These are phyloP conservation scores for Ctenopoma kingsleyae DNA, from an alignment of 2,797 vertebrate genomes.

Conservation along the genomic window DNA sequence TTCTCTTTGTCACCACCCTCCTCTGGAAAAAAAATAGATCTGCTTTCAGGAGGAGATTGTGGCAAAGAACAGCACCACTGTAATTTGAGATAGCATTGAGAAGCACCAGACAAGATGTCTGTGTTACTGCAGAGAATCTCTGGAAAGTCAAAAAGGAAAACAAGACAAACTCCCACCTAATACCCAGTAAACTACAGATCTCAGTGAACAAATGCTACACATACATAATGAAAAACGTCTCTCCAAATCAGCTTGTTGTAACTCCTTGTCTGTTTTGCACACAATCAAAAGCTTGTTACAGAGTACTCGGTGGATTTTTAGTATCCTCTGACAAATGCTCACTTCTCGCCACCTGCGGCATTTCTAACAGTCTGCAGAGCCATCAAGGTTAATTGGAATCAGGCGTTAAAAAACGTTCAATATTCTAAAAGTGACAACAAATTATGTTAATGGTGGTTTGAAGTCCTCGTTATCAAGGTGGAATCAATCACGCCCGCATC, in stretches of 20 bases:
- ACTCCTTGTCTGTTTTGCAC: conserved; percentile 39
- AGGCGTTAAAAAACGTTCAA: conserved; percentile 71
- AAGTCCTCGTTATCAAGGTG: conserved; percentile 79
- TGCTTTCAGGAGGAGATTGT: conserved; percentile 14
- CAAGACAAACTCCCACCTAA: background rate
- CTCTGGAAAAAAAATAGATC: conserved; percentile 39
- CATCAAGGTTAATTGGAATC: conserved; percentile 80
- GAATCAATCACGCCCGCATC: conserved; percentile 78
- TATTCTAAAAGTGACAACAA: conserved; percentile 79
- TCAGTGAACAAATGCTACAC: background rate
- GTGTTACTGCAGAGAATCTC: conserved; percentile 6
- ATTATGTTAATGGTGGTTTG: conserved; percentile 80
- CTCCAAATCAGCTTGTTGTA: conserved; percentile 1
- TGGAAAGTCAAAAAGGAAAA: conserved; percentile 2
- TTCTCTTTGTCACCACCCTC: conserved; percentile 54
- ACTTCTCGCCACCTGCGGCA: conserved; percentile 60
- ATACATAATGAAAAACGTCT: background rate
- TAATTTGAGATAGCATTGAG: conserved; percentile 54
- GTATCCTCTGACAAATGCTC: conserved; percentile 57
- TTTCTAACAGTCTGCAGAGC: conserved; percentile 63
- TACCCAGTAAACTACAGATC: background rate
- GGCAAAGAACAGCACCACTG: conserved; percentile 36
- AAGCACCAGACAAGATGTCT: conserved; percentile 19
- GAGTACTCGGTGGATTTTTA: conserved; percentile 30
- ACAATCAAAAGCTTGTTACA: conserved; percentile 42